Base-by-base conservation (phyloP, 2,113 vertebrate genomes). In the Eulacestoma nigropectus region DNA sequence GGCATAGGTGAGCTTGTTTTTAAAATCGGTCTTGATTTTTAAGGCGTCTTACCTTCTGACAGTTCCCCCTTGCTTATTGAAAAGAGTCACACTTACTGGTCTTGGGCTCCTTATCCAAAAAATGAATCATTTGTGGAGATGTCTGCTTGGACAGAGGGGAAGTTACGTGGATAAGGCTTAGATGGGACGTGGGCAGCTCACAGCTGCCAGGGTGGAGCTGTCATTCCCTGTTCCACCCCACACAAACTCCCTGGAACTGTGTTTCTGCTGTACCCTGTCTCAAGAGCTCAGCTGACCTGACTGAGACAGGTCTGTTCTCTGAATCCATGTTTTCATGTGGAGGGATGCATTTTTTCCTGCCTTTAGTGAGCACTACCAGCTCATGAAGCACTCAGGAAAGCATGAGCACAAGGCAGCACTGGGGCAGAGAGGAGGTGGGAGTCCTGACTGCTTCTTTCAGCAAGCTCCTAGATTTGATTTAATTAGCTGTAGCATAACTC, bases 271-370 rank as follows among this genome's bases (percentile, higher is more conserved):
- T 39, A 74, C 47, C 29, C 16, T n/a, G 5, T 42, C 11, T 53
- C 49, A 30, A 57, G 41, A 62, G 16, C 44, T 55, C 0, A 0
- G 33, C 78, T 75, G 12, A 25, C 35, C 29, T 72, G 56, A 42
- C 12, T 52, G 76, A 92, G 18, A 12, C 8, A 47, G 15, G 5
- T 55, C 60, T 72, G 27, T 32, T 84, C 44, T 68, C 4, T 68
- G 60, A 85, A 53, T 56, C 15, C 44, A 56, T 1, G 1, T 39
- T 62, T 72, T 74, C 3, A 0, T 41, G 10, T 2, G 2, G 4
- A 12, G 26, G n/a, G 5, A 44, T 30, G 4, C 1, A 4, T 56
- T 60, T 75, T 52, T 37, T 15, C 67, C 37, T 70, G 55, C 39
- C 37, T 55, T 39, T 42, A 46, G 6, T n/a, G 32, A 82, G 29